Conservation (phyloP, 1,140 invertebrate species). For the Bathynomus jamesi region DNA sequence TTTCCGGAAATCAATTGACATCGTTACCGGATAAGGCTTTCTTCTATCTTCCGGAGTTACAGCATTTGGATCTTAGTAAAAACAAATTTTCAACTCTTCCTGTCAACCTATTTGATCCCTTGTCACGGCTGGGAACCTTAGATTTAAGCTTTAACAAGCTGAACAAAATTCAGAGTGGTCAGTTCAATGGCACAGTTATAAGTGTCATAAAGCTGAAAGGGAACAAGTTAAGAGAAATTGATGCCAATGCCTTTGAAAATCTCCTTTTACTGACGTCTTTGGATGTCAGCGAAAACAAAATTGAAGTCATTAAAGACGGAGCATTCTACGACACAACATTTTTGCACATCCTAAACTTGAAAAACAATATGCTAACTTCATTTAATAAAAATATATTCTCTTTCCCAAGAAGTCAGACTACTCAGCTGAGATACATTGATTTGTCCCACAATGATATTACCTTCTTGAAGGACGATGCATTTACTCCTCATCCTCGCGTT, state of each 20-base stretch:
- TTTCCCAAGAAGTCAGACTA: constrained; percentile 40
- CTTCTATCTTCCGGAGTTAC: constrained; percentile 55
- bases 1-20: constrained; percentile 61
- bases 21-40: constrained; percentile 52
- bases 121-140: constrained; percentile 55
- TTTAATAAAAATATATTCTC: constrained; percentile 69
- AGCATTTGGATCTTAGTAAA: constrained; percentile 61
- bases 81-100: constrained; percentile 62
- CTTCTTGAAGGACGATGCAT: constrained; percentile 70
- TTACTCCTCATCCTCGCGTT: constrained; percentile 67
- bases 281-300: constrained; percentile 41
- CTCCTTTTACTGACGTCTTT: constrained; percentile 41
- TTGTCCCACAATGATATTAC: constrained; percentile 65
- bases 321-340: constrained; percentile 41
- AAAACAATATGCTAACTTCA: constrained; percentile 48
- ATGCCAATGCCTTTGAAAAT: constrained; percentile 40
- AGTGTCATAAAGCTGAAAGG: constrained; percentile 39
- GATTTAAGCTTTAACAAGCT: constrained; percentile 63
- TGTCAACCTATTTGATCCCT: constrained; percentile 59
- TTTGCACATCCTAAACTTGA: constrained; percentile 41
- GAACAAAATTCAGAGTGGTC: constrained; percentile 58
- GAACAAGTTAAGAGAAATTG: constrained; percentile 41
- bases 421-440: constrained; percentile 61
- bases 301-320: constrained; percentile 39
- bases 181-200: constrained; percentile 36